phyloP scores from a whole-genome alignment of 1,140 invertebrate genomes.

The Brachionus rubens region DNA sequence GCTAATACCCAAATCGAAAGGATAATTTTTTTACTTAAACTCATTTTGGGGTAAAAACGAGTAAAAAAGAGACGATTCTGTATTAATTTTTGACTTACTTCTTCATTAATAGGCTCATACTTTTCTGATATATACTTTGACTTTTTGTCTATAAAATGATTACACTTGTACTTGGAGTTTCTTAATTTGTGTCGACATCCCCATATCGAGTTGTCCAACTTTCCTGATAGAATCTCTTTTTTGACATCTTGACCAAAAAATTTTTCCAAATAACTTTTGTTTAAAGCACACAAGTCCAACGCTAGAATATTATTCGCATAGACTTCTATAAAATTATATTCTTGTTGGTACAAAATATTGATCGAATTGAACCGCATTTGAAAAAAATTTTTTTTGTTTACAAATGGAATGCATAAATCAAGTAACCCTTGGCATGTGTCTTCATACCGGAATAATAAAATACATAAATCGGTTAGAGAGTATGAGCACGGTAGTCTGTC shows the following conservation, averaged over 20 bases:
- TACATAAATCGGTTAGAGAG: background rate
- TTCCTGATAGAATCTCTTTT: background rate
- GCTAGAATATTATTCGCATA: slow-evolving; percentile 5
- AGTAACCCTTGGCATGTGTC: background rate
- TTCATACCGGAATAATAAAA: background rate
- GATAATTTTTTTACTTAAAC: too few species aligned
- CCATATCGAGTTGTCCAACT: slow-evolving; percentile 12
- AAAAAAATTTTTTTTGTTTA: background rate
- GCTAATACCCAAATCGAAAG: too few species aligned
- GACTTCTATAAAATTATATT: slow-evolving; percentile 3
- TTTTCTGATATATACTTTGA: slow-evolving; percentile 17
- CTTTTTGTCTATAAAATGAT: slow-evolving; percentile 28
- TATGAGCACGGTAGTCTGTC: background rate
- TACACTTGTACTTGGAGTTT: slow-evolving; percentile 1
- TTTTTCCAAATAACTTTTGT: background rate
- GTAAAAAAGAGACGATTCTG: too few species aligned
- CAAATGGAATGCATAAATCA: slow-evolving; percentile 1
- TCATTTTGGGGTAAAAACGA: too few species aligned
- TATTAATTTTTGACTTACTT: background rate
- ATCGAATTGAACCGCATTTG: background rate
- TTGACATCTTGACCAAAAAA: slow-evolving; percentile 19
- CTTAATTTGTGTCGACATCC: slow-evolving; percentile 36
- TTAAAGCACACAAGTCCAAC: slow-evolving; percentile 9
- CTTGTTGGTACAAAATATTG: background rate
- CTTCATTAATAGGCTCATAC: slow-evolving; percentile 19